Evolutionary conservation across 1,140 invertebrate genomes (phyloP).

Genomic region (Cotesia vestalis): DNA sequence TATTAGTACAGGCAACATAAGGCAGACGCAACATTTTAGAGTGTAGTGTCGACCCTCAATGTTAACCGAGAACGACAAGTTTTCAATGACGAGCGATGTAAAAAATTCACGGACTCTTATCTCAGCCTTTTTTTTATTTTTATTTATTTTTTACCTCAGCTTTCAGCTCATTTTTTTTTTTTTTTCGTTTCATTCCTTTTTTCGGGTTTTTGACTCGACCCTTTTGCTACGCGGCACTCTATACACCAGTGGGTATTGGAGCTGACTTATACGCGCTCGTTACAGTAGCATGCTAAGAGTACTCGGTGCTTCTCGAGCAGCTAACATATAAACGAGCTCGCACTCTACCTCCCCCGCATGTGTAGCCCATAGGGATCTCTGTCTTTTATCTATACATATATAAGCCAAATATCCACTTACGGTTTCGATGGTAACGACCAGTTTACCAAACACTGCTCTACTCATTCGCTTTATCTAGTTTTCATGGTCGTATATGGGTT

Average conservation of each 20-base stretch:
- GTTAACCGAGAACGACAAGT: constrained; percentile 4
- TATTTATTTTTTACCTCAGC: background rate
- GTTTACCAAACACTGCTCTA: constrained; percentile 33
- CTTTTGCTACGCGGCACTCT: constrained; percentile 13
- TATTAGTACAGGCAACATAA: background rate
- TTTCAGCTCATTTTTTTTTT: background rate
- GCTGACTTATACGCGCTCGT: constrained; percentile 22
- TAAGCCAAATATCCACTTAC: constrained; percentile 31
- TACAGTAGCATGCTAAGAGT: constrained; percentile 26
- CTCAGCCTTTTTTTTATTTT: background rate
- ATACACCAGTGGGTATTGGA: constrained; percentile 23
- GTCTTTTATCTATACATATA: too few species aligned
- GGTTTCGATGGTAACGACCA: constrained; percentile 37
- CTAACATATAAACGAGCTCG: constrained; percentile 17
- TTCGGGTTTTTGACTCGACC: constrained; percentile 22
- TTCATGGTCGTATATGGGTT: background rate
- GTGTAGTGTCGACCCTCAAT: background rate
- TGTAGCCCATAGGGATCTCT: constrained; percentile 28
- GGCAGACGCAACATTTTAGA: constrained; percentile 9
- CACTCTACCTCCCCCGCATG: constrained; percentile 4
- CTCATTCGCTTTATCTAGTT: background rate
- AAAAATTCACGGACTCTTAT: constrained; percentile 19
- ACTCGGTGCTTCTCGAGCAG: constrained; percentile 10
- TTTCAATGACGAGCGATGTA: constrained; percentile 15
- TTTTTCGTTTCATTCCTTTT: constrained; percentile 8